These are phyloP conservation scores for Danaus melanippus DNA, from an alignment of 1,140 invertebrate genomes.

Conservation along the genomic window DNA sequence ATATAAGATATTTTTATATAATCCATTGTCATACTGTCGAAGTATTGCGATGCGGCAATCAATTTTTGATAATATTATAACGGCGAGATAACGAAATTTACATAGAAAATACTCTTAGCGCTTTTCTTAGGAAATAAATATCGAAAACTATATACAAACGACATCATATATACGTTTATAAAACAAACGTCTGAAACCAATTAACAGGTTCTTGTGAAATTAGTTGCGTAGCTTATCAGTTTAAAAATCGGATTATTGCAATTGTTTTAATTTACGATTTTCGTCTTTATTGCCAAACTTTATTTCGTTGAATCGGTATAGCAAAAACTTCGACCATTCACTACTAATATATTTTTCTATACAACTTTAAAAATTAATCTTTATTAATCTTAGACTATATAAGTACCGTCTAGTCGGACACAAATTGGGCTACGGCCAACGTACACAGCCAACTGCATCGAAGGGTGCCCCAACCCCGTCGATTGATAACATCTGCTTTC, in stretches of 20 bases:
- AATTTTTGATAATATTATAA: conserved; percentile 42
- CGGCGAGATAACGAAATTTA: conserved; percentile 31
- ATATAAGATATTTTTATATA: conserved; percentile 5
- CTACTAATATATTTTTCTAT: too few species aligned
- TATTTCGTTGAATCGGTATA: too few species aligned
- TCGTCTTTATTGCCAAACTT: too few species aligned
- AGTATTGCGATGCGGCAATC: conserved; percentile 54
- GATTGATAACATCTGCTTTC: conserved; percentile 25
- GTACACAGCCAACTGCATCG: conserved; percentile 37
- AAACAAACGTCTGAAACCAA: too few species aligned
- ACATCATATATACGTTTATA: too few species aligned
- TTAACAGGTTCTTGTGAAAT: too few species aligned
- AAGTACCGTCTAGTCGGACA: conserved; percentile 19
- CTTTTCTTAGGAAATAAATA: not conserved
- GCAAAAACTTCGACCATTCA: too few species aligned
- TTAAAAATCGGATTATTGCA: too few species aligned
- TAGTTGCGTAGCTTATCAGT: too few species aligned
- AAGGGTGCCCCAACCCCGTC: conserved; percentile 30
- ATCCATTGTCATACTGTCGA: conserved; percentile 37
- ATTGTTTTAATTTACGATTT: too few species aligned
- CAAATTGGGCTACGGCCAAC: conserved; percentile 48
- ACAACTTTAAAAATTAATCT: too few species aligned
- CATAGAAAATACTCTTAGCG: conserved; percentile 12
- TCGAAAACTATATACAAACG: too few species aligned
- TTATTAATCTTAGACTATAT: conserved; percentile 16